Evolutionary conservation across 2,888 invertebrate species (phyloP).

Genomic region (Diarsia mendica): DNA sequence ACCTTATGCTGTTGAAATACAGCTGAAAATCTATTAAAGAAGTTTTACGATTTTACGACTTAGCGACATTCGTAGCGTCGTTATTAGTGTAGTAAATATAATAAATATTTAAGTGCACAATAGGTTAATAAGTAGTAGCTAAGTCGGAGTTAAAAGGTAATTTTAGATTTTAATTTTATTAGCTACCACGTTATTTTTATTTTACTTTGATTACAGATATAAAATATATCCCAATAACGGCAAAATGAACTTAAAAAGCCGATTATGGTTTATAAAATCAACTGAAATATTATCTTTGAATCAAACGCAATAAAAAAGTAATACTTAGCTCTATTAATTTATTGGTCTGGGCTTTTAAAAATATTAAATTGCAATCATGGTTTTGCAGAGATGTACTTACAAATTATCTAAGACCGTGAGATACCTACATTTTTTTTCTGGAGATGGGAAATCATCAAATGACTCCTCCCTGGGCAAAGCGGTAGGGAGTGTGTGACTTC

Average conservation of each 20-base stretch:
- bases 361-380: constrained; percentile 13
- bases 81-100: no score
- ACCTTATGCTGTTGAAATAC: no score
- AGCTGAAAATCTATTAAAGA: no score
- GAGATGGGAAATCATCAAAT: no score
- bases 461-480: no score
- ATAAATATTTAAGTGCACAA: no score
- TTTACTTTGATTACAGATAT: constrained; percentile 40
- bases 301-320: constrained; percentile 51
- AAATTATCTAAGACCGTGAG: neutral
- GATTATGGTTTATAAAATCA: constrained; percentile 40
- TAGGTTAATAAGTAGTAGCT: neutral
- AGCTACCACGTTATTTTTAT: constrained; percentile 31
- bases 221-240: constrained; percentile 32
- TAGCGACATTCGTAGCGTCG: no score
- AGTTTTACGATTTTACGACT: no score
- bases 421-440: neutral
- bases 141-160: neutral
- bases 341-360: constrained; percentile 18
- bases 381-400: neutral
- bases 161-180: neutral
- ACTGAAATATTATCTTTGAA: constrained; percentile 50
- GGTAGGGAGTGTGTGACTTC: no score
- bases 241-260: constrained; percentile 17
- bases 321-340: constrained; percentile 49